Base-by-base conservation (phyloP, 2,113 vertebrate genomes). In the Dolichallabes microphthalmus region DNA sequence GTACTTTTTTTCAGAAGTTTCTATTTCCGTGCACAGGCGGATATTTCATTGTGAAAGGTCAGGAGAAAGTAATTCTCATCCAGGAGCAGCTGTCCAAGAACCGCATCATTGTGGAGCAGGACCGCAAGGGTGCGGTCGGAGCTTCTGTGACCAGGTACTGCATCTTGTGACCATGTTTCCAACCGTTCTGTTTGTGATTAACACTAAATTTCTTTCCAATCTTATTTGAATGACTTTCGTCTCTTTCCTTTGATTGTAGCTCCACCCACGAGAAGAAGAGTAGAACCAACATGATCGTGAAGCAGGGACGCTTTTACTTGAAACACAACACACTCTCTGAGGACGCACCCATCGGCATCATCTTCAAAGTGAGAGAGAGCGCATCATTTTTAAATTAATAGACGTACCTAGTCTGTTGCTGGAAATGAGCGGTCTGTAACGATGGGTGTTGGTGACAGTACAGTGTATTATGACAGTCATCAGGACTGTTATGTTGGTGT, bases 201-300 rank as follows among this genome's bases (percentile, higher is more conserved):
- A 25, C 0, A 19, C n/a, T 13, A 25, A 0, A 25, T 25, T 58
- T 0, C 32, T 12, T 82, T 30, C 10, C 27, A 4, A 14, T 60
- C 14, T 17, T 15, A 25, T 83, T 30, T 35, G 25, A 10, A 4
- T 0, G 2, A n/a, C 35, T n/a, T 27, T 15, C 45, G 2, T 82
- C 20, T 83, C 1, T 79, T 35, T 83, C 27, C 32, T 35, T 85
- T 55, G 35, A 13, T 74, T 83, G 5, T 61, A 99, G 98, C 91
- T 99, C 98, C 50, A 99, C 98, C 58, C 98, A 99, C 27, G 98
- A 99, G 92, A 99, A 99, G 93, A 99, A 99, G 90, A 99, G 98
- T 91, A 96, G 98, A 94, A 99, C 98, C 63, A 99, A 98, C 88
- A 94, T 99, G 91, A 94, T 97, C 15, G 96, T 99, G 84, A 99